Evolutionary conservation across 2,888 invertebrate genomes (phyloP).

Genomic region (Leptopterna dolabrata): DNA sequence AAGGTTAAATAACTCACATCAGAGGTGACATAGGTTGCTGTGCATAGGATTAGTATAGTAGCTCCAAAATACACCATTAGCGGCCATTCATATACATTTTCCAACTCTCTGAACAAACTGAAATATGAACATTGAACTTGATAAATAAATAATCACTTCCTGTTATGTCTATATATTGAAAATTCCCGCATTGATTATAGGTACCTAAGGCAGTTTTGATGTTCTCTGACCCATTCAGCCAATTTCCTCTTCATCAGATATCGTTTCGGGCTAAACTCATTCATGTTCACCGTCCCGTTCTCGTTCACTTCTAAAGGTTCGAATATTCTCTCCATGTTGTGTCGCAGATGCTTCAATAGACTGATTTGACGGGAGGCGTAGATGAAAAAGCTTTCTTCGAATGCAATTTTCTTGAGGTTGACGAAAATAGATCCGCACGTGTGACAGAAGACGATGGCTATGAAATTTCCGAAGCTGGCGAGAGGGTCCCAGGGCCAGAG

Average conservation of each 20-base stretch:
- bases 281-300: background rate
- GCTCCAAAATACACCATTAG: background rate
- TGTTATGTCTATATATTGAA: background rate
- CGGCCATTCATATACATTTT: background rate
- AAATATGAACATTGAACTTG: background rate
- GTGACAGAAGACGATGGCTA: background rate
- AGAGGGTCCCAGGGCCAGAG: background rate
- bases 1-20: background rate
- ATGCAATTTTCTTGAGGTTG: background rate
- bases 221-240: background rate
- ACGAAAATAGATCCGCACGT: background rate
- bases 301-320: background rate
- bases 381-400: background rate
- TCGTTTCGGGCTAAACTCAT: background rate
- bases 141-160: background rate
- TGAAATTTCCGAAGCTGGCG: background rate
- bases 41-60: background rate
- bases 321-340: background rate
- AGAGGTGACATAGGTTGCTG: background rate
- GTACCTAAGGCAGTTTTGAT: conserved; percentile 1
- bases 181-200: background rate
- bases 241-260: background rate
- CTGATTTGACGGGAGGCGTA: background rate
- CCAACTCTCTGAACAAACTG: background rate
- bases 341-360: background rate